Evolutionary conservation across 1,140 invertebrate species (phyloP), one percentile per base, ranked within the genome.

Genomic region (Lasioglossum baleicum): DNA sequence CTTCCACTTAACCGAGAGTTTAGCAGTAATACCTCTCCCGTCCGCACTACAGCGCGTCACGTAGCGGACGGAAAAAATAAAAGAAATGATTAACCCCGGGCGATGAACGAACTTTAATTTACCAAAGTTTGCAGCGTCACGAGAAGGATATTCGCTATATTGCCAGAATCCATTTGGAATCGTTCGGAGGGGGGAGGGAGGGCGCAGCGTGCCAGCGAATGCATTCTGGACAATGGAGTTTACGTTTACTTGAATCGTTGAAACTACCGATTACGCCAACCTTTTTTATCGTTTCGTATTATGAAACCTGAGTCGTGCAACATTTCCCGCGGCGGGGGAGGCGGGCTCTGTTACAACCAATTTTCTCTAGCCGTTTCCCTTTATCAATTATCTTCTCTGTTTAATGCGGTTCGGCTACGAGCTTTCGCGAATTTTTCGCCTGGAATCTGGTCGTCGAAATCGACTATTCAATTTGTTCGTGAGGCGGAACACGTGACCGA

Each of bases 61-160:
- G 67, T 72, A 72, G 56, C 11, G n/a, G 15, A 42, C 13, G 10
- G 51, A 17, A 83, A 64, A 83, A 44, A 31, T 26, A 84, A 84
- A 69, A 83, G 5, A 4, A 84, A 84, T 80, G 60, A 69, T 84
- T 83, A 64, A 56, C 68, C 17, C 72, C 35, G 5, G 5, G 15
- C 63, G 83, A 84, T 75, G 75, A 80, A 84, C 67, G 70, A 83
- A 80, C 68, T 84, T 83, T 80, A 84, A 84, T 83, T 83, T 68
- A 63, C 58, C 63, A 68, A 80, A 78, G 61, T 82, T 82, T 83
- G 73, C 73, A 76, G 58, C 42, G 56, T 78, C 53, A 60, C 71
- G 61, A 48, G 83, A 75, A 80, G 76, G 81, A 75, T 80, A 72
- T 83, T 83, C 65, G 82, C 76, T 74, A 81, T 67, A 53, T 53